Evolutionary conservation across 2,797 vertebrate genomes (phyloP).

Genomic region (Cygnus olor): DNA sequence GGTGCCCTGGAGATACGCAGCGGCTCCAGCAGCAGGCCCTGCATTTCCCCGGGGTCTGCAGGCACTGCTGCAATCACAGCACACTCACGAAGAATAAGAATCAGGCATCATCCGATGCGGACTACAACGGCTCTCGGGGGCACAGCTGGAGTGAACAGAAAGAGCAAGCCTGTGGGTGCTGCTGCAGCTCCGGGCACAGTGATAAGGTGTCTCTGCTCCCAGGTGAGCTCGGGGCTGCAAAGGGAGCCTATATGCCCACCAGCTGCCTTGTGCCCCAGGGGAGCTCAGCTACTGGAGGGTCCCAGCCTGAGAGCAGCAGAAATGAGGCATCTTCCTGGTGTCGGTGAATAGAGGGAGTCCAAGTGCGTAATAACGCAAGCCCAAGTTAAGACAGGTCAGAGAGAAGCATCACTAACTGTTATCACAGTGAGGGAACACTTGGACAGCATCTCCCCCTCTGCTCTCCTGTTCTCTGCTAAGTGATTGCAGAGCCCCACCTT

Average conservation of each 20-base stretch:
- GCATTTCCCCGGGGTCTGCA: not conserved
- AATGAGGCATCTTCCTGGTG: not conserved
- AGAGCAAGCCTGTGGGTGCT: fast-evolving
- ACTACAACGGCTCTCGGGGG: not conserved
- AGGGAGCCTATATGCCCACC: not conserved
- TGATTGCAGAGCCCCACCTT: too few relatives aligned
- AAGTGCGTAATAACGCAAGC: too few relatives aligned
- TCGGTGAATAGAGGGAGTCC: too few relatives aligned
- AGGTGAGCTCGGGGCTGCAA: not conserved
- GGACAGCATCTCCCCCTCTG: too few relatives aligned
- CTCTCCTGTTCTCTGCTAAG: too few relatives aligned
- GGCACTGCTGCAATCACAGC: conserved; percentile 5
- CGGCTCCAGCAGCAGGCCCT: not conserved
- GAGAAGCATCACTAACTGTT: too few relatives aligned
- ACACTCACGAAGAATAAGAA: conserved; percentile 13
- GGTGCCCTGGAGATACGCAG: not conserved
- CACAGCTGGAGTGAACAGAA: not conserved
- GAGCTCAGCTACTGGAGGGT: not conserved
- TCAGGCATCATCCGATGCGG: not conserved
- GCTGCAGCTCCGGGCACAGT: fast-evolving
- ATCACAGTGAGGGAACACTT: too few relatives aligned
- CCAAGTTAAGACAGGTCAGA: too few relatives aligned
- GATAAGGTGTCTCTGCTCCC: not conserved
- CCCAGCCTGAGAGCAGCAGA: not conserved
- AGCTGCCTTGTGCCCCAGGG: fast-evolving